A percentile compares a stretch with the other conserved stretches of the same genome.
Evolutionary conservation across 1,140 invertebrate genomes (phyloP).

Genomic region (Drosophila dunni): DNA sequence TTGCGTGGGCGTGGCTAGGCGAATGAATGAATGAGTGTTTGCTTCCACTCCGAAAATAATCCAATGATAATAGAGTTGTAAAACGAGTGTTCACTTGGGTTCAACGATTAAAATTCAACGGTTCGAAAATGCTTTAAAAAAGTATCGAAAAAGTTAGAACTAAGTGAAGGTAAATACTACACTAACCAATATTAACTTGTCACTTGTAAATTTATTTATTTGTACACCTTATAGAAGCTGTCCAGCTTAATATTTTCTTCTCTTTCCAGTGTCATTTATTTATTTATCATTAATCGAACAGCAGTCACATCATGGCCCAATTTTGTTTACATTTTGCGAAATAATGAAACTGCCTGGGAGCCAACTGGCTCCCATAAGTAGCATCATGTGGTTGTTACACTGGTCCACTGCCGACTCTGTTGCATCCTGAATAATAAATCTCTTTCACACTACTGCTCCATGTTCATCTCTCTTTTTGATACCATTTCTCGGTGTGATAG

Average conservation of each 20-base stretch:
- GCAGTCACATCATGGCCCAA: background rate
- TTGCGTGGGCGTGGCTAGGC: constrained; percentile 66
- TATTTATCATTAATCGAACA: no score
- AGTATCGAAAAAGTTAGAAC: background rate
- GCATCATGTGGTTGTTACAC: constrained; percentile 39
- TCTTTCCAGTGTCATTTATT: no score
- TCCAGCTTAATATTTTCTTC: no score
- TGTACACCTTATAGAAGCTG: no score
- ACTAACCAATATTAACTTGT: background rate
- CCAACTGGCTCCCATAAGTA: constrained; percentile 29
- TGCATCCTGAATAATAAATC: constrained; percentile 66
- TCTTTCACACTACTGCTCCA: constrained; percentile 13
- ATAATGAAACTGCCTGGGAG: constrained; percentile 11
- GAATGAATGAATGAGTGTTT: constrained; percentile 28
- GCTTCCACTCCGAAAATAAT: background rate
- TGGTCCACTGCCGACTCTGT: background rate
- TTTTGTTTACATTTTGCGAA: constrained; percentile 21
- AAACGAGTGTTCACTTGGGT: constrained; percentile 4
- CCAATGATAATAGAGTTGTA: constrained; percentile 34
- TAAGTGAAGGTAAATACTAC: background rate
- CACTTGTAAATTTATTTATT: no score
- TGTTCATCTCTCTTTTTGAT: background rate
- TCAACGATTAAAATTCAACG: background rate
- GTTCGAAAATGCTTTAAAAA: background rate
- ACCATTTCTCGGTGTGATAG: background rate